Base-by-base conservation (phyloP, 2,797 vertebrate species). In the Brachyalestes nurse region DNA sequence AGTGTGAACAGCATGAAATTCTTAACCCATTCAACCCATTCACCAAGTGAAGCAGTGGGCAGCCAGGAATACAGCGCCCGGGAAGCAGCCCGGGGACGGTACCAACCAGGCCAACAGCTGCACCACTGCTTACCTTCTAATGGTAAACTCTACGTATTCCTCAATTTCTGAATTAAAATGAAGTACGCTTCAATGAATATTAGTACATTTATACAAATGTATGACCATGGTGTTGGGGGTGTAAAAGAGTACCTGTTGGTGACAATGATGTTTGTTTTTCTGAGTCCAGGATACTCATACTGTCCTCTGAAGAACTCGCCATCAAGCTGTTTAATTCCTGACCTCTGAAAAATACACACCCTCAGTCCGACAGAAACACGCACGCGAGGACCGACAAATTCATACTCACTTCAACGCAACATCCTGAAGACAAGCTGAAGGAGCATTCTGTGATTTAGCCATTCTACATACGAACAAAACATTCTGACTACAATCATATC, bases 191-290 rank as follows among this genome's bases (percentile, higher is more conserved):
- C n/a, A n/a, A n/a, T n/a, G n/a, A n/a, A n/a, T n/a, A n/a, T n/a
- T n/a, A n/a, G n/a, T n/a, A n/a, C 16, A n/a, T 57, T n/a, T n/a
- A n/a, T n/a, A 57, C 19, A 57, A 19, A 21, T 49, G 47, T 58
- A 17, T 12, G 14, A 12, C 8, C 55, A 42, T 57, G n/a, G 21
- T 19, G 34, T 3, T 21, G 40, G 19, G 12, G 4, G 65, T 10
- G n/a, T 16, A 0, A 6, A 1, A 61, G 13, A 75, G 16, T 91
- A 98, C 97, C 96, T 97, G 89, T 95, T 99, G 83, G 97, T 99
- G 85, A 99, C 72, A 73, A 99, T 86, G 65, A 99, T 90, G 83
- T 91, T 93, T 61, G 94, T 88, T 86, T 94, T 98, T 57, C 84
- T 93, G 84, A 92, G 91, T 69, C 94, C 94, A 16, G 92, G 92